Conservation (phyloP, 2,888 invertebrate species). For the Megaustenia siamemsis region DNA sequence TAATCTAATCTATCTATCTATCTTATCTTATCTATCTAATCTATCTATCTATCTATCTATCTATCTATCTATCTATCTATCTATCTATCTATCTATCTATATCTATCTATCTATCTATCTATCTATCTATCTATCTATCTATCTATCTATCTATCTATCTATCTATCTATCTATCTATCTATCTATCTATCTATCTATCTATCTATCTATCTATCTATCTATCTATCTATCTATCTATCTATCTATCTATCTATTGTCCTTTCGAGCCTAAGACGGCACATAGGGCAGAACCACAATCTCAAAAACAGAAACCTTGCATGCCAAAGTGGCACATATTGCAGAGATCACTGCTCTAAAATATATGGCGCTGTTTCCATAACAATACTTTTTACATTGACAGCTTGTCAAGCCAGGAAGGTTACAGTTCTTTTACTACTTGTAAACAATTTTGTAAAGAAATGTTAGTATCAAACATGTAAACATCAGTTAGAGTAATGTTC, state of each 20-base stretch:
- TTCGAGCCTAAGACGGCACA: no score
- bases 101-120: background rate
- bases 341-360: no score
- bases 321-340: no score
- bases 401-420: no score
- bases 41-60: background rate
- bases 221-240: background rate
- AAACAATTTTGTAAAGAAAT: no score
- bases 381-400: no score
- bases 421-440: no score
- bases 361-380: no score
- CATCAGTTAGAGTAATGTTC: no score
- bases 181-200: background rate
- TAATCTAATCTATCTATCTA: background rate
- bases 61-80: background rate
- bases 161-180: background rate
- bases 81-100: background rate
- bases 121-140: background rate
- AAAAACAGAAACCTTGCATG: no score
- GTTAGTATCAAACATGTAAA: no score
- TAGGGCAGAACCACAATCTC: no score
- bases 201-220: background rate
- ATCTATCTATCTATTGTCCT: background rate
- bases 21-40: background rate
- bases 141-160: background rate